Evolutionary conservation across 1,140 invertebrate species (phyloP).

Genomic region (Leptinotarsa defecta): DNA sequence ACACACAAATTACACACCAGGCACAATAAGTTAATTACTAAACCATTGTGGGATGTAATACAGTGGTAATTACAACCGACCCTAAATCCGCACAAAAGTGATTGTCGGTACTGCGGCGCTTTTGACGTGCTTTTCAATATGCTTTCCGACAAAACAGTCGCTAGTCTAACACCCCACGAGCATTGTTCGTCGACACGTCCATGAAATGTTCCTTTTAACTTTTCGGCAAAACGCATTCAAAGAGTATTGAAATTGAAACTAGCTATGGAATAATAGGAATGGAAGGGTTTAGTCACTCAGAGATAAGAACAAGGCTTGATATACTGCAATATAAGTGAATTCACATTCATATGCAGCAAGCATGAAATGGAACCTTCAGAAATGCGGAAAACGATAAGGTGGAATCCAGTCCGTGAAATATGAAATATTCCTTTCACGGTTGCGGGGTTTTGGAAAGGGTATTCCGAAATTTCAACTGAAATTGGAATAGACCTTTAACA

Average conservation of each 20-base stretch:
- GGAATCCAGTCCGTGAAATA: neutral
- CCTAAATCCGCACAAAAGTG: neutral
- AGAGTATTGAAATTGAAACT: neutral
- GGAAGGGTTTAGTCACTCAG: neutral
- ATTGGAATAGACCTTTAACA: no score
- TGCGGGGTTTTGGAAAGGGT: no score
- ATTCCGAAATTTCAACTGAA: no score
- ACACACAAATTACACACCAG: neutral
- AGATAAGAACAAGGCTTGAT: neutral
- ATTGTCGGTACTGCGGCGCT: neutral
- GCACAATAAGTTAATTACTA: neutral
- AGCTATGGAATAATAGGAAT: neutral
- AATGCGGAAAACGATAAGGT: neutral
- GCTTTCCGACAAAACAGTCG: conserved; percentile 8
- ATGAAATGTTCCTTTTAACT: neutral
- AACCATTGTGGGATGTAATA: neutral
- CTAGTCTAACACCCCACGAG: neutral
- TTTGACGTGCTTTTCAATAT: neutral
- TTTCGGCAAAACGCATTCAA: neutral
- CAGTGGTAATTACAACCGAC: neutral
- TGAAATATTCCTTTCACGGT: no score
- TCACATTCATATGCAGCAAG: neutral
- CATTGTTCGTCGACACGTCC: conserved; percentile 5
- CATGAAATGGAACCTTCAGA: conserved; percentile 1
- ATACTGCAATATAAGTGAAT: neutral